phyloP scores from a whole-genome alignment of 1,140 invertebrate genomes.

The Hormaphis cornu region DNA sequence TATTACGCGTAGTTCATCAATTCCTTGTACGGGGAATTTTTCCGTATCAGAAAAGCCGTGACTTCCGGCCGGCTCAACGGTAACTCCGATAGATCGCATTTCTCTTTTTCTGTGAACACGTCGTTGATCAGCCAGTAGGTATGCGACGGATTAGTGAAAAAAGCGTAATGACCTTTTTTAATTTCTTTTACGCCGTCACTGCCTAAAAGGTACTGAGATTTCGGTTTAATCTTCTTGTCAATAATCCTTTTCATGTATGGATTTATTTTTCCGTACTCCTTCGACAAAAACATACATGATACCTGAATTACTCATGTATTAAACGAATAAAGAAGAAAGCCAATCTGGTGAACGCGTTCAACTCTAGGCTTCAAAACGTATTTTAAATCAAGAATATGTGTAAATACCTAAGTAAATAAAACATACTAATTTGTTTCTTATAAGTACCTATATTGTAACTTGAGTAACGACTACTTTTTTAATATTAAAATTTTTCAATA shows the following conservation, averaged over 20 bases:
- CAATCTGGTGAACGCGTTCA: too few relatives aligned
- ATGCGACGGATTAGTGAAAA: constrained; percentile 33
- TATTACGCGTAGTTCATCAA: constrained; percentile 1
- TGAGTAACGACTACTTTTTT: too few relatives aligned
- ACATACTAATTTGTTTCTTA: too few relatives aligned
- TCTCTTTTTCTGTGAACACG: constrained; percentile 40
- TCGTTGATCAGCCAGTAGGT: constrained; percentile 36
- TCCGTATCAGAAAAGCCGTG: not conserved
- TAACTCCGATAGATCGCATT: constrained; percentile 41
- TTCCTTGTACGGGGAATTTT: constrained; percentile 10
- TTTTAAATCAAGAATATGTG: too few relatives aligned
- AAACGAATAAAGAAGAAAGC: too few relatives aligned
- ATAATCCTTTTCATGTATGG: not conserved
- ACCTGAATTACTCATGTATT: too few relatives aligned
- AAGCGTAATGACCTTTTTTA: constrained; percentile 33
- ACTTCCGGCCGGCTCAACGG: constrained; percentile 35
- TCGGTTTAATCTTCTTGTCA: not conserved
- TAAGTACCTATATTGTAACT: too few relatives aligned
- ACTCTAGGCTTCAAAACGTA: too few relatives aligned
- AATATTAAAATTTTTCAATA: too few relatives aligned
- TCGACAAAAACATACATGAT: too few relatives aligned
- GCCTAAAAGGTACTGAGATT: constrained; percentile 34
- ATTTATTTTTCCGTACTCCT: not conserved
- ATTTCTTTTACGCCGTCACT: constrained; percentile 42
- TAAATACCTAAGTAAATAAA: too few relatives aligned